These are phyloP conservation scores for Hermatobates lingyangjiaoensis DNA, from an alignment of 1,140 invertebrate species.

Conservation along the genomic window DNA sequence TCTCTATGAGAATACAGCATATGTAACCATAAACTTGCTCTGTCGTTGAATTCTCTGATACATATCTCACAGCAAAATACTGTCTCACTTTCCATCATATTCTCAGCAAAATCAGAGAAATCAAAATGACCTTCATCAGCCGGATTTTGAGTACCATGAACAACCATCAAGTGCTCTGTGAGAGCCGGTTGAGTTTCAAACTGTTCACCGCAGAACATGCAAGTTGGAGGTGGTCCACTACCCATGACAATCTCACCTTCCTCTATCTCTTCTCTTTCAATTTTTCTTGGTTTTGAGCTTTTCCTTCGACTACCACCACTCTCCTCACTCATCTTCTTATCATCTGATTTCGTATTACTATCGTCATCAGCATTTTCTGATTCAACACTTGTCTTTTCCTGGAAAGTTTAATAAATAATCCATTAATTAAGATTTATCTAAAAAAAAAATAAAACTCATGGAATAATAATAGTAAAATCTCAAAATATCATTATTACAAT, in stretches of 20 bases:
- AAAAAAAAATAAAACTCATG: too few species aligned
- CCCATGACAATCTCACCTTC: not conserved
- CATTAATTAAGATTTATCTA: too few species aligned
- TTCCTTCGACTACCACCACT: constrained; percentile 16
- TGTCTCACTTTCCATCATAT: constrained; percentile 20
- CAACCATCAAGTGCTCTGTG: constrained; percentile 26
- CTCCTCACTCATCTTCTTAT: not conserved
- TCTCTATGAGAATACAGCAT: constrained; percentile 34
- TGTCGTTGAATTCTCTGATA: constrained; percentile 30
- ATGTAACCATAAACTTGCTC: constrained; percentile 33
- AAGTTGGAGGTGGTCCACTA: constrained; percentile 19
- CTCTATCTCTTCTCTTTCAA: constrained; percentile 14
- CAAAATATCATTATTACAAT: too few species aligned
- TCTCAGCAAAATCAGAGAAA: constrained; percentile 12
- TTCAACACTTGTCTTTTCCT: not conserved
- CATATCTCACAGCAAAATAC: constrained; percentile 32
- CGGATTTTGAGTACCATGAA: too few species aligned
- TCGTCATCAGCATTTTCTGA: not conserved
- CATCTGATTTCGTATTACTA: not conserved
- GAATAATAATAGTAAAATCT: too few species aligned
- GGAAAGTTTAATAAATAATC: too few species aligned
- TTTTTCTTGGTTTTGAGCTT: constrained; percentile 19
- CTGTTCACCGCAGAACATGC: constrained; percentile 14
- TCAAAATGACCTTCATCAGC: constrained; percentile 2
- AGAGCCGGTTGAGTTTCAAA: constrained; percentile 14